A percentile compares a stretch with the other conserved stretches of the same genome.
Conservation (phyloP, 2,888 invertebrate species). For the Cephus runcator region DNA sequence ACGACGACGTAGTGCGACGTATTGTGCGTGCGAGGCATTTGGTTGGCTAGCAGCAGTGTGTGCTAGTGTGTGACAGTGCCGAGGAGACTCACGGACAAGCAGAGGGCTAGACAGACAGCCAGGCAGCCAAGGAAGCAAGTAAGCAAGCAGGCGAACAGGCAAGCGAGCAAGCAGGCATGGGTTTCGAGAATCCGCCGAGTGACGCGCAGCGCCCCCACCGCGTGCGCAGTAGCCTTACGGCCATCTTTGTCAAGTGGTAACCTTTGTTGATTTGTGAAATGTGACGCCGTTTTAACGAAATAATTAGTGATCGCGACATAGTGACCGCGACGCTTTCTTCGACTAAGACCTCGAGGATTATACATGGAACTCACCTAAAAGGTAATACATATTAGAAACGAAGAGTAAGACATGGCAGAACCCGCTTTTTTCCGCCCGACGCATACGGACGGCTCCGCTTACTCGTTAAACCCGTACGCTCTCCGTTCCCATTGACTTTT, state of each 20-base stretch:
- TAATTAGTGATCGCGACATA: slow-evolving; percentile 53
- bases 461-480: slow-evolving; percentile 16
- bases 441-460: slow-evolving; percentile 30
- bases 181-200: slow-evolving; percentile 31
- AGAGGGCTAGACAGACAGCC: background rate
- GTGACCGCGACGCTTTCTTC: slow-evolving; percentile 33
- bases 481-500: slow-evolving; percentile 13
- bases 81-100: background rate
- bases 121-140: background rate
- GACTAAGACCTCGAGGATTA: slow-evolving; percentile 18
- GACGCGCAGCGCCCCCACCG: slow-evolving; percentile 51
- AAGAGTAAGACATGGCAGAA: background rate
- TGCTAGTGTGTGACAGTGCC: background rate
- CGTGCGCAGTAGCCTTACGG: slow-evolving; percentile 49
- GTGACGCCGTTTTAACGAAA: slow-evolving; percentile 59
- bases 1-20: background rate
- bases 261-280: slow-evolving; percentile 66
- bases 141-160: background rate
- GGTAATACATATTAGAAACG: slow-evolving; percentile 24
- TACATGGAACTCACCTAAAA: slow-evolving; percentile 22
- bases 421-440: slow-evolving; percentile 25
- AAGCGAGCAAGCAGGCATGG: slow-evolving; percentile 7
- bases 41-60: background rate
- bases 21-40: slow-evolving; percentile 3
- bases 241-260: slow-evolving; percentile 66